Conservation (phyloP, 2,113 vertebrate species). For the Ardeotis arabs region DNA sequence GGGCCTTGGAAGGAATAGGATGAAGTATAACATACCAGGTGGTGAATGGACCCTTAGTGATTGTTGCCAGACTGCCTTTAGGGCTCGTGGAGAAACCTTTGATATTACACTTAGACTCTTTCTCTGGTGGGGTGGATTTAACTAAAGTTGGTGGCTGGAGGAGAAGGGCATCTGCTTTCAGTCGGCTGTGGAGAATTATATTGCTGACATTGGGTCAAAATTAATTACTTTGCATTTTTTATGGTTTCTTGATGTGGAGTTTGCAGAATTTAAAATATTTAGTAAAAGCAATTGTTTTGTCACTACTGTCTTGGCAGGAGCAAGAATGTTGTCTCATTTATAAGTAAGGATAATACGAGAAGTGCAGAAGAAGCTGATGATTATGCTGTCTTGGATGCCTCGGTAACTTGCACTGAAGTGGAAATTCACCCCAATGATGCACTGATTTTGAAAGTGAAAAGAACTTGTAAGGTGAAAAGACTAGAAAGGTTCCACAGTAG, state of each 20-base stretch:
- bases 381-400: neutral
- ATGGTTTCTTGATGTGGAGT: neutral
- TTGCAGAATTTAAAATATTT: neutral
- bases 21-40: neutral
- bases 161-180: conserved; percentile 30
- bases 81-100: neutral
- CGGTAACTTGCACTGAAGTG: neutral
- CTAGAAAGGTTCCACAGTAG: neutral
- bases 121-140: neutral
- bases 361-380: neutral
- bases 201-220: neutral
- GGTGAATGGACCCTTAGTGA: conserved; percentile 8
- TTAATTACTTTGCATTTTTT: neutral
- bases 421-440: neutral
- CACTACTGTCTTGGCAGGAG: neutral
- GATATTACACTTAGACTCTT: conserved; percentile 10
- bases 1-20: neutral
- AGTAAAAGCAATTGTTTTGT: neutral
- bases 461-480: neutral
- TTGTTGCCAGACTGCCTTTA: conserved; percentile 45
- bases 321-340: neutral
- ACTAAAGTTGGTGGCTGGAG: neutral
- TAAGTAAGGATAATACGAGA: neutral
- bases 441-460: neutral
- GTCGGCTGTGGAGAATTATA: neutral